These are phyloP conservation scores for Scrobipalpa costella DNA, from an alignment of 2,888 invertebrate genomes.

Conservation along the genomic window DNA sequence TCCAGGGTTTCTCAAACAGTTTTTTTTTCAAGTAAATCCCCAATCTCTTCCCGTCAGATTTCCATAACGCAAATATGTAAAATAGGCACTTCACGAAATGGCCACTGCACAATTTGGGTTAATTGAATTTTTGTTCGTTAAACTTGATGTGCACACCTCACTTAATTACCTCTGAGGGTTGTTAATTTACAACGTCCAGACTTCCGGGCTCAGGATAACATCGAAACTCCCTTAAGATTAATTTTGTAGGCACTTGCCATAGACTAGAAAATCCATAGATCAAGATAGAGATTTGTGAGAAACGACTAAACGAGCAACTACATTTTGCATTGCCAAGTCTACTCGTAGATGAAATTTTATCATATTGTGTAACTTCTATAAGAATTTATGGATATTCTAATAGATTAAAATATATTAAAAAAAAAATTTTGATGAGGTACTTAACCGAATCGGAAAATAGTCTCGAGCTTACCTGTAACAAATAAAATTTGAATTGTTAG, in stretches of 20 bases:
- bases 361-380: too few species aligned
- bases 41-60: constrained; percentile 43
- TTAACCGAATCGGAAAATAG: too few species aligned
- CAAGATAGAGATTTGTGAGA: neutral
- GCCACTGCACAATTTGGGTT: constrained; percentile 67
- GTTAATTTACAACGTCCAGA: constrained; percentile 77
- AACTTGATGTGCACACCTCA: constrained; percentile 70
- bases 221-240: constrained; percentile 80
- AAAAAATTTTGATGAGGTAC: too few species aligned
- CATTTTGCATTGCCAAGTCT: too few species aligned
- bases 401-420: too few species aligned
- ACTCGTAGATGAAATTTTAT: too few species aligned
- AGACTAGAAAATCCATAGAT: constrained; percentile 1
- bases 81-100: constrained; percentile 62
- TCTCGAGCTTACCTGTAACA: neutral
- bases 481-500: neutral
- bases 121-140: constrained; percentile 76
- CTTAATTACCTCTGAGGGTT: constrained; percentile 75
- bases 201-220: constrained; percentile 71
- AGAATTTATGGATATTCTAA: too few species aligned
- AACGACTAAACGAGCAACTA: neutral
- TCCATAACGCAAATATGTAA: constrained; percentile 57
- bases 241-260: constrained; percentile 68
- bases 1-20: too few species aligned
- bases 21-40: too few species aligned